Evolutionary conservation across 2,888 invertebrate genomes (phyloP).

Genomic region (Rosalia funebris): DNA sequence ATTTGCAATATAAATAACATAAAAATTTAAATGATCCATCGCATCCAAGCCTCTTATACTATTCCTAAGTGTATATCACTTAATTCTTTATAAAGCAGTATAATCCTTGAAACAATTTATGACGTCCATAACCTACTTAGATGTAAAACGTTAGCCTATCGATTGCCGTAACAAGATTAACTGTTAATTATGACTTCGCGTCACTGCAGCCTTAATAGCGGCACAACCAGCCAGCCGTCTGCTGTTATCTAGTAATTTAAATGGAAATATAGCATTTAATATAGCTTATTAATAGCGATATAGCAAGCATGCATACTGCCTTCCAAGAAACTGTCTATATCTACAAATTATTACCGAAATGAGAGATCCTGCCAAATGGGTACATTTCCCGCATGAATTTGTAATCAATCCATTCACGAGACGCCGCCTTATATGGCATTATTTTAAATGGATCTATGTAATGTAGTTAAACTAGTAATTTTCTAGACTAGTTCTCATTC

Average conservation of each 20-base stretch:
- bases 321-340: neutral
- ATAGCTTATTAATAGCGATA: neutral
- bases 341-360: neutral
- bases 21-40: no score
- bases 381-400: neutral
- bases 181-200: constrained; percentile 24
- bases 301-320: neutral
- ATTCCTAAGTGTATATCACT: no score
- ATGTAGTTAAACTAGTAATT: no score
- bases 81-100: no score
- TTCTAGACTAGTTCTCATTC: no score
- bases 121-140: constrained; percentile 23
- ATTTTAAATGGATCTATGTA: no score
- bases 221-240: neutral
- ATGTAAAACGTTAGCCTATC: constrained; percentile 30
- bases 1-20: no score
- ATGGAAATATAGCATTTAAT: constrained; percentile 15
- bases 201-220: constrained; percentile 9
- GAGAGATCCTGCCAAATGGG: neutral
- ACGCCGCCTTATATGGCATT: no score
- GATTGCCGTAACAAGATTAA: constrained; percentile 31
- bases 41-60: no score
- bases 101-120: constrained; percentile 26
- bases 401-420: no score
- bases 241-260: constrained; percentile 15